These are phyloP conservation scores for Aphelenchoides fujianensis DNA, from an alignment of 1,140 invertebrate species.

Conservation along the genomic window DNA sequence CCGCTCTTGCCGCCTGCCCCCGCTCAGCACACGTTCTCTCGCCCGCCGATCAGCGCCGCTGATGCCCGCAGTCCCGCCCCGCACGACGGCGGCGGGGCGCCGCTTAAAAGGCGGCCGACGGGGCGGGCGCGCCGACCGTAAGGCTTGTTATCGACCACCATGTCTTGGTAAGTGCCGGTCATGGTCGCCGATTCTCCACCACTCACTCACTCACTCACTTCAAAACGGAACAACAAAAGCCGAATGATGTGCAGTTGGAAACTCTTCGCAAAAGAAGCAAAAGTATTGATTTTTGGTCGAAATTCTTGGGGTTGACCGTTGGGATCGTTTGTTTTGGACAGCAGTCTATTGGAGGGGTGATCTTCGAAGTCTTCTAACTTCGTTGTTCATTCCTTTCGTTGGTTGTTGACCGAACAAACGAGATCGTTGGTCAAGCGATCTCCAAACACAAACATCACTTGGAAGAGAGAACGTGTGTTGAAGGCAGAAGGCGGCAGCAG, in stretches of 20 bases:
- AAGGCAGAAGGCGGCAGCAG: too few relatives aligned
- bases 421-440: too few relatives aligned
- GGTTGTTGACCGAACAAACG: too few relatives aligned
- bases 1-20: background rate
- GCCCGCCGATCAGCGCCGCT: background rate
- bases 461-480: too few relatives aligned
- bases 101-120: background rate
- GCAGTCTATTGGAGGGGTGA: too few relatives aligned
- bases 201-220: background rate
- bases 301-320: too few relatives aligned
- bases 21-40: background rate
- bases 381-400: too few relatives aligned
- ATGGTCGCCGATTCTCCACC: slow-evolving; percentile 1
- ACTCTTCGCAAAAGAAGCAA: background rate
- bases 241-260: background rate
- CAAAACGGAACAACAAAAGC: background rate
- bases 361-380: too few relatives aligned
- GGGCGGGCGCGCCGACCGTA: background rate
- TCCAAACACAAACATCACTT: too few relatives aligned
- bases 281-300: too few relatives aligned
- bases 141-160: slow-evolving; percentile 3
- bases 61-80: background rate
- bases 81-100: too few relatives aligned
- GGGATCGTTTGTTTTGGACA: too few relatives aligned
- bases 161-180: slow-evolving; percentile 14